Base-by-base conservation (phyloP, 2,888 invertebrate genomes). In the Andrena fulva region DNA sequence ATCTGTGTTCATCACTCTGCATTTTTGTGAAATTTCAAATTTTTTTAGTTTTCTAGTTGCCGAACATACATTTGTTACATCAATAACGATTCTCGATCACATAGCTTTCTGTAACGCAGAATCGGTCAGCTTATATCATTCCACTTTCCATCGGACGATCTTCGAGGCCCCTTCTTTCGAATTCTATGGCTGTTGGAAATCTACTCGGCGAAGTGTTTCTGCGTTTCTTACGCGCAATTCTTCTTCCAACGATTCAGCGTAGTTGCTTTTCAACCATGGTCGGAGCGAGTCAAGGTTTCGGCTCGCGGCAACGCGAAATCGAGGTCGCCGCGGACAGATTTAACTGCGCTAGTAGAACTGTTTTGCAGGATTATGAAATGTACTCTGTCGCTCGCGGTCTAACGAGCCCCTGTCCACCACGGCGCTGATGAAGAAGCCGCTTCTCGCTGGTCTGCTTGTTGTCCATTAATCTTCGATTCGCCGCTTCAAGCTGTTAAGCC, bases 301-400 rank as follows among this genome's bases (percentile, higher is more conserved):
- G 50, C 62, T 42, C 70, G 84, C 70, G 66, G 67, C 83, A 80
- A 82, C 69, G 68, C 62, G 77, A 85, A 87, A 89, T 85, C 64
- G 86, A 60, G 88, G 88, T 80, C 88, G 80, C 4, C 78, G 35
- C 33, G 48, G 76, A 74, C 76, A 63, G 74, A 89, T 86, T 87
- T 87, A 89, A 81, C 85, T 52, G 77, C 68, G 74, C 69, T 76
- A 72, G 70, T 68, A 76, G 79, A 82, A 85, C 89, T 91, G 90
- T 91, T 42, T 91, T 89, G 85, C 80, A 85, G 88, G 85, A 85
- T 82, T 87, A 87, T 85, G 85, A 90, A 86, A 87, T 86, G 81
- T 85, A 62, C 80, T 60, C 77, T 74, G 35, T 77, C 42, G 71
- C 70, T 68, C 83, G 81, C 52, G 59, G 77, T 75, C 80, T 71